A percentile compares a stretch with the other conserved stretches of the same genome.
Conservation (phyloP, 2,797 vertebrate species). For the Thripadectes ignobilis region DNA sequence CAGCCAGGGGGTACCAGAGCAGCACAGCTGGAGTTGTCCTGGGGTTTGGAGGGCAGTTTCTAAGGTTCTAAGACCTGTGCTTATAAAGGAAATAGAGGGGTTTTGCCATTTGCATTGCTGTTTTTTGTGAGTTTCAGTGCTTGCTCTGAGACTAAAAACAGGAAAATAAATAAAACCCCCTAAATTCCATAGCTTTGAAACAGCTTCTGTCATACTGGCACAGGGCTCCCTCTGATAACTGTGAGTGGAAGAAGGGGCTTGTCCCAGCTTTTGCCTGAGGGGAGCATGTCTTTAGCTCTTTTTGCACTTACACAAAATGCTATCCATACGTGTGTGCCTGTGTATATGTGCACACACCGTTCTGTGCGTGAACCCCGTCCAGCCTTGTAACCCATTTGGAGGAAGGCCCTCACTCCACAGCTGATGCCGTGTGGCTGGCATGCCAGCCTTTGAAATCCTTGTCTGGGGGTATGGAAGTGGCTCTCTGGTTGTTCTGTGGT, state of each 20-base stretch:
- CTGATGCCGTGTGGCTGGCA: not conserved
- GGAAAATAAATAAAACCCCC: not conserved
- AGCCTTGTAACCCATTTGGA: not conserved
- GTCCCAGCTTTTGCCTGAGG: not conserved
- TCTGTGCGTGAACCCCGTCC: not conserved
- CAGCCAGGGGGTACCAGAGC: not conserved
- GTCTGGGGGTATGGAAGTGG: not conserved
- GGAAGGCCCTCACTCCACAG: fast-evolving
- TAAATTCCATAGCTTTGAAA: not conserved
- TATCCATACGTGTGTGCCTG: fast-evolving
- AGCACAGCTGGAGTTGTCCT: not conserved
- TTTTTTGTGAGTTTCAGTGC: not conserved
- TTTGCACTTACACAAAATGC: not conserved
- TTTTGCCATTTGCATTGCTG: not conserved
- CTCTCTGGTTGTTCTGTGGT: not conserved
- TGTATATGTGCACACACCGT: fast-evolving
- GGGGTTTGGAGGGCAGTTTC: not conserved
- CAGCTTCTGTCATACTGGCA: not conserved
- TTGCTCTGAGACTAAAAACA: not conserved
- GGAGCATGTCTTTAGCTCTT: not conserved
- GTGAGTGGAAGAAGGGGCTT: not conserved
- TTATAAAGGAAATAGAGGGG: not conserved
- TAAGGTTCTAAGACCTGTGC: not conserved
- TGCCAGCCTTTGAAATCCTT: no score
- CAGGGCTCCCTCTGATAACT: not conserved